Evolutionary conservation across 1,140 invertebrate genomes (phyloP), one percentile per base, ranked within the genome.

Genomic region (Scaptomyza montana): DNA sequence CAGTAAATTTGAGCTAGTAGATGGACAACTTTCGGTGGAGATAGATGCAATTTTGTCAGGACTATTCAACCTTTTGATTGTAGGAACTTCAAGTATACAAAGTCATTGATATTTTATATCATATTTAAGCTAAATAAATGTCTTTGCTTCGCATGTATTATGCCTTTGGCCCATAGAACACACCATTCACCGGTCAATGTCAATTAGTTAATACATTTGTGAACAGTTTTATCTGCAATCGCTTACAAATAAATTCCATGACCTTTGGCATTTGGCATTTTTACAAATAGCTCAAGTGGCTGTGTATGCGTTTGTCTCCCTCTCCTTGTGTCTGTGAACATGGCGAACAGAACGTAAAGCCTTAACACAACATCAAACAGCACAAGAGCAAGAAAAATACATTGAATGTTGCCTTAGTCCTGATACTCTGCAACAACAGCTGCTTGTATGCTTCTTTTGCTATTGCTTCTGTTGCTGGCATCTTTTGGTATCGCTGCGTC

Each of bases 181-280:
- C 8, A 36, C 33, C 33, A 2, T 50, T 13, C 50, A 62, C 19
- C 7, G 45, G 41, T 54, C 59, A 78, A 30, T 74, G 53, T 78
- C 74, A 86, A 86, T 86, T 87, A 86, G 82, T 69, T 82, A 82
- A 86, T 76, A 82, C 67, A 73, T 87, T 81, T 71, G 71, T 76
- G 64, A 63, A 56, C 77, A 67, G 59, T 51, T 75, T 76, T 87
- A 82, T 86, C 82, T 51, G 53, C 54, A 81, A 82, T 87, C 82
- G 64, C 62, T 73, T 70, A 86, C 87, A 86, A 86, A 86, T 86
- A 87, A 87, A 78, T 87, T 81, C 70, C 75, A 72, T 65, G 82
- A 76, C 75, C 77, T 76, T 81, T 78, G 39, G 21, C 45, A 51
- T 62, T 69, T 64, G 39, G 21, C 45, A 51, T 62, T 69, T 64